Conservation (phyloP, 2,113 vertebrate species). For the Larimichthys polyactis region DNA sequence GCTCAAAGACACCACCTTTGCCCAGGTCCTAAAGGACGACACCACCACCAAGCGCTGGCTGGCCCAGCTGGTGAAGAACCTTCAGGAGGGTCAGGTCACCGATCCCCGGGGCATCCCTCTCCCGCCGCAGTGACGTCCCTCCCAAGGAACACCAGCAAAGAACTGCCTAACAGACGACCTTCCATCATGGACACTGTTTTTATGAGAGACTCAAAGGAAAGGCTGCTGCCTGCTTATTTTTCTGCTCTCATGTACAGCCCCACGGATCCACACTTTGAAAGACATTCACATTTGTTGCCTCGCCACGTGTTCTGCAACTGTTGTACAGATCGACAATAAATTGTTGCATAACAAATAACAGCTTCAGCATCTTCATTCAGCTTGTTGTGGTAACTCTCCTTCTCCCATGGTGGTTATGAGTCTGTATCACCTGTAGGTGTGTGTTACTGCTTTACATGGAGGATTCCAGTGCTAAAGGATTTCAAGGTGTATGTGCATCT, state of each 20-base stretch:
- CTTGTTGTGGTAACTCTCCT: too few relatives aligned
- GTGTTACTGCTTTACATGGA: background rate
- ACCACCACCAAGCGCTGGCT: constrained; percentile 99
- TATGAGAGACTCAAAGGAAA: constrained; percentile 13
- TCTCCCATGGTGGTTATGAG: too few relatives aligned
- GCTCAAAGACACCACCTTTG: constrained; percentile 95
- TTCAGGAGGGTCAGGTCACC: constrained; percentile 95
- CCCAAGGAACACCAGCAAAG: constrained; percentile 34
- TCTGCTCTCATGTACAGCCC: too few relatives aligned
- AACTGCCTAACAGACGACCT: constrained; percentile 27
- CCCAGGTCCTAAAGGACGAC: constrained; percentile 96
- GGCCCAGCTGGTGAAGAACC: constrained; percentile 96
- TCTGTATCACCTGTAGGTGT: background rate
- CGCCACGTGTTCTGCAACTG: background rate
- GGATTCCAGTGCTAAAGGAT: background rate
- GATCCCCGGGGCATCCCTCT: constrained; percentile 94
- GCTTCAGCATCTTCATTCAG: background rate
- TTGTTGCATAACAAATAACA: background rate
- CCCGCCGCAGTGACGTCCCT: constrained; percentile 86
- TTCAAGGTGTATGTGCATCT: too few relatives aligned
- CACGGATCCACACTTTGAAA: background rate
- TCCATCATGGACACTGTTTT: constrained; percentile 3
- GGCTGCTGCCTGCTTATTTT: background rate
- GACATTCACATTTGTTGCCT: constrained; percentile 2
- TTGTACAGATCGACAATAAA: constrained; percentile 9